Base-by-base conservation (phyloP, 2,797 vertebrate species). In the Pseudomugil tenellus region DNA sequence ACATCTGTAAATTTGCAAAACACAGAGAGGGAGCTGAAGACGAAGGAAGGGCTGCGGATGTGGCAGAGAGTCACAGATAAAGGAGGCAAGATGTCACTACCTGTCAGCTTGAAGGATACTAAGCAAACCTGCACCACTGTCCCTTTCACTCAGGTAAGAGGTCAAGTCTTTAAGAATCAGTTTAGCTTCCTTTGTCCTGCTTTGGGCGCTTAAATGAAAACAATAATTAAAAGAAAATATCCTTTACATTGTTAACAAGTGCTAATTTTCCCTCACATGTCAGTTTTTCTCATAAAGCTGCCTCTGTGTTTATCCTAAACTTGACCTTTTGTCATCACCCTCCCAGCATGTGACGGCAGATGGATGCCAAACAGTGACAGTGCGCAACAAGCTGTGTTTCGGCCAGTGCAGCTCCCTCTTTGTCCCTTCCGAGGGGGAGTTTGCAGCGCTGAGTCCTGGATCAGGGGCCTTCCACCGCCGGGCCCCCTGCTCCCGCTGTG, bases 361-460 rank as follows among this genome's bases (percentile, higher is more conserved):
- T 0, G 94, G 92, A 55, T 95, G 94, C 19, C 75, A 90, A 59
- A 63, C 89, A 0, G 84, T 93, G 34, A 91, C 81, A 0, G 83
- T 95, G 54, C 88, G 90, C 86, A 95, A 95, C 86, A 91, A 91
- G 64, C 83, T 95, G 85, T 95, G 94, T 67, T 94, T 92, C 53
- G 94, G 94, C 46, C 92, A 93, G 86, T 95, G 94, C 92, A 93
- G 83, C 84, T 95, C 94, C 37, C 86, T 95, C 80, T 95, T 93
- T 58, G 84, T 95, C 51, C 94, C 94, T 0, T 75, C 87, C 0
- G 89, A 80, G 5, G 91, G 77, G 21, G 92, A 92, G 46, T 72
- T 83, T 23, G 39, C 58, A 1, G 79, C 61, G 16, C 28, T 26
- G 29, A 64, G 28, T 3, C 13, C 53, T 0, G 70, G 63, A 12